Percentiles rank a stretch among this genome's conserved stretches.
Conservation (phyloP, 1,140 invertebrate genomes). For the Ceratina australensis region DNA sequence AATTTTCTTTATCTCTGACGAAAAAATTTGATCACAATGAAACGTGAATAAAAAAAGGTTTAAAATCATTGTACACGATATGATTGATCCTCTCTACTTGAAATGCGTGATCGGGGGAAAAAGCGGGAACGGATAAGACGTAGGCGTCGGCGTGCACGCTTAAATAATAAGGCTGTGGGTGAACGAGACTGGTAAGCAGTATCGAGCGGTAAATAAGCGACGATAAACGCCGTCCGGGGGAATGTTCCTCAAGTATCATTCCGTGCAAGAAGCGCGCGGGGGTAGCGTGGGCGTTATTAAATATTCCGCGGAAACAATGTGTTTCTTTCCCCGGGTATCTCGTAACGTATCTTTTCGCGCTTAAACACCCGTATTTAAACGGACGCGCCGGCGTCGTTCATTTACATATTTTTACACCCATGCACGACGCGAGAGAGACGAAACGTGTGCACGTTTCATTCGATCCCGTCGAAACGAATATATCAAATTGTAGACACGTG, state of each 20-base stretch:
- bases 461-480: no score
- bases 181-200: slow-evolving; percentile 34
- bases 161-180: slow-evolving; percentile 45
- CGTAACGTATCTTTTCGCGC: not conserved
- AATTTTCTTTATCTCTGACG: no score
- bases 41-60: no score
- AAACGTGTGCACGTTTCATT: no score
- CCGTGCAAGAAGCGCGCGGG: slow-evolving; percentile 13
- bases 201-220: slow-evolving; percentile 38
- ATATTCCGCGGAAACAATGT: slow-evolving; percentile 52
- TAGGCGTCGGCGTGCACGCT: slow-evolving; percentile 37
- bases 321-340: slow-evolving; percentile 9
- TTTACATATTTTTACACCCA: slow-evolving; percentile 3
- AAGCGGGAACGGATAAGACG: not conserved
- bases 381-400: not conserved
- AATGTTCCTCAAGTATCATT: slow-evolving; percentile 43
- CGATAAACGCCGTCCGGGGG: slow-evolving; percentile 49
- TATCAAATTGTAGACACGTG: slow-evolving; percentile 13
- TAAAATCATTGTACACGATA: no score
- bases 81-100: not conserved
- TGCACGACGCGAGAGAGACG: no score
- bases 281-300: slow-evolving; percentile 48
- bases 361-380: slow-evolving; percentile 13
- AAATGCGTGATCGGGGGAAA: not conserved
- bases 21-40: no score